Base-by-base conservation (phyloP, 2,113 vertebrate genomes). In the Lucifuga dentata region DNA sequence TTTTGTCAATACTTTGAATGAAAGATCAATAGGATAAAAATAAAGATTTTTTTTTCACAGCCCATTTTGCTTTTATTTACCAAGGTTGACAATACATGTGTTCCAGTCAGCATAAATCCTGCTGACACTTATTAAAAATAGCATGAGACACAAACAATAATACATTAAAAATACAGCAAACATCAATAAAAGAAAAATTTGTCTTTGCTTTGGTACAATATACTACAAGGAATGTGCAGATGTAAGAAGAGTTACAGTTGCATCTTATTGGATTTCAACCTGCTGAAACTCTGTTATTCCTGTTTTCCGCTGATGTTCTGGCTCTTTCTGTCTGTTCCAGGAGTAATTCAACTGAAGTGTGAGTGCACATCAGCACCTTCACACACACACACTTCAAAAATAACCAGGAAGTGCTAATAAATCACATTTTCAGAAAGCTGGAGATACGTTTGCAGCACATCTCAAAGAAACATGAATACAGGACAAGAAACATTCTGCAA, bases 251-350 rank as follows among this genome's bases (percentile, higher is more conserved):
- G 48, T 46, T 24, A 57, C 20, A 49, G 26, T 38, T 46, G 51
- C 3, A 50, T 69, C 69, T 81, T 35, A 87, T 88, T 83, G 19
- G 64, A 87, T 87, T 79, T 68, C 46, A 20, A 21, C 1, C 24
- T 17, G 49, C 12, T 81, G 17, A 60, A 52, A 50, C 8, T 4
- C 26, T 59, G 63, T 50, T 55, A 81, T 76, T 73, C 68, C 55
- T 71, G 45, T 76, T 83, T 66, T 58, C 68, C 29, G 21, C 76
- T 57, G 13, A 49, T 38, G 55, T 1, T 79, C 16, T 65, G 16
- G 21, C 11, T 71, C 46, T 71, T 35, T 36, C 78, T 69, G 68
- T 3, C 41, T 15, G 24, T 68, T 75, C 55, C 55, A 0, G n/a
- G 81, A 68, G 68, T 38, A 21, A 23, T 51, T 48, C 60, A 46